These are phyloP conservation scores for Helleia helle DNA, from an alignment of 2,888 invertebrate species.

Conservation along the genomic window DNA sequence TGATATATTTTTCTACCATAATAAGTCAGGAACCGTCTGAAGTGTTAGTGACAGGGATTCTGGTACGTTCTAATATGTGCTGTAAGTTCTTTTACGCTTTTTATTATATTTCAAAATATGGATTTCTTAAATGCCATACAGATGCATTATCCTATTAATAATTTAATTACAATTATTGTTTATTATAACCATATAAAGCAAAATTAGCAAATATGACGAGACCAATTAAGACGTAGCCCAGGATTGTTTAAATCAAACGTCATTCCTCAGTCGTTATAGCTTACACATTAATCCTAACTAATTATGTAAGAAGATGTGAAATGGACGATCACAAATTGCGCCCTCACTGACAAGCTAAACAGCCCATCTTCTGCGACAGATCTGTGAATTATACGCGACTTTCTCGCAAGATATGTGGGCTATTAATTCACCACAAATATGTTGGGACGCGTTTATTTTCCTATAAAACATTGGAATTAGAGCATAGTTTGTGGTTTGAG, in stretches of 20 bases:
- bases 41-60: no score
- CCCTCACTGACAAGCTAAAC: constrained; percentile 66
- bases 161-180: neutral
- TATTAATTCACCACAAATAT: constrained; percentile 65
- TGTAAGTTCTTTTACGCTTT: no score
- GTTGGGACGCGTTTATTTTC: constrained; percentile 65
- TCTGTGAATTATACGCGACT: constrained; percentile 59
- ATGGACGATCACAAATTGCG: constrained; percentile 67
- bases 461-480: constrained; percentile 43
- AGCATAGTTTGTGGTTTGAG: neutral
- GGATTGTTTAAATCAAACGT: neutral
- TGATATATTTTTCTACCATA: no score
- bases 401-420: constrained; percentile 54
- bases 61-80: neutral
- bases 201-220: neutral
- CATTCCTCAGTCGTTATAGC: constrained; percentile 26
- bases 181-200: no score
- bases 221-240: neutral
- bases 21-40: no score
- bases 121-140: no score
- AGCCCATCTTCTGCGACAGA: constrained; percentile 65
- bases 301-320: constrained; percentile 70
- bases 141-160: neutral
- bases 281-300: constrained; percentile 64
- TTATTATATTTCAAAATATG: no score